Conservation (phyloP, 1,140 invertebrate species). For the Brachionus paranguensis region DNA sequence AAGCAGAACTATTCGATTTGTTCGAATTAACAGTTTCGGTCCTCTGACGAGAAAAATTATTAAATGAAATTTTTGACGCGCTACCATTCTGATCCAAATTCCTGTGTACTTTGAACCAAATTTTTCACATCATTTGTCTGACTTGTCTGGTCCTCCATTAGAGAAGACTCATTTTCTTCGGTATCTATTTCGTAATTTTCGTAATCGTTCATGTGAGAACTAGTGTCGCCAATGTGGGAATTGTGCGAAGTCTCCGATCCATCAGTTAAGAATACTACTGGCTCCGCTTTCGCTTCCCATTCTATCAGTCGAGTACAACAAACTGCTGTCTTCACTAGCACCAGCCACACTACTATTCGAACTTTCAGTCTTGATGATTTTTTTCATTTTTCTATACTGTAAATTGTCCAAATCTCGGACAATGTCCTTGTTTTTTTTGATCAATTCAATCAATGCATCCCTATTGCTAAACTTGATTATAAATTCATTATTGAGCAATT, state of each 20-base stretch:
- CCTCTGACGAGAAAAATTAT: not conserved
- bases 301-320: not conserved
- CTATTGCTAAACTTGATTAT: slow-evolving; percentile 10
- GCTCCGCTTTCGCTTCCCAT: not conserved
- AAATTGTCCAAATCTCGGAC: slow-evolving; percentile 96
- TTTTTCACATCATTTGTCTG: not conserved
- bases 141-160: not conserved
- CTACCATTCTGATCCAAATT: not conserved
- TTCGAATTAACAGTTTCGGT: not conserved
- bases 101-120: not conserved
- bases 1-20: not conserved
- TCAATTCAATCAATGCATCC: slow-evolving; percentile 72
- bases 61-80: not conserved
- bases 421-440: slow-evolving; percentile 90
- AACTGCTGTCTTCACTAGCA: not conserved
- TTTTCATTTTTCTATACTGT: slow-evolving; percentile 98
- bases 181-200: slow-evolving; percentile 27
- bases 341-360: not conserved
- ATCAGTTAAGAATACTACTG: slow-evolving; percentile 10
- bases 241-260: slow-evolving; percentile 17
- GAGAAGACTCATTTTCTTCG: not conserved
- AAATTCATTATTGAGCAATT: slow-evolving; percentile 5
- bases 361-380: slow-evolving; percentile 71
- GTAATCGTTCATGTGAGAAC: slow-evolving; percentile 8
- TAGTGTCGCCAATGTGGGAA: not conserved